Conservation (phyloP, 2,888 invertebrate genomes). For the Yponomeuta sedellus region DNA sequence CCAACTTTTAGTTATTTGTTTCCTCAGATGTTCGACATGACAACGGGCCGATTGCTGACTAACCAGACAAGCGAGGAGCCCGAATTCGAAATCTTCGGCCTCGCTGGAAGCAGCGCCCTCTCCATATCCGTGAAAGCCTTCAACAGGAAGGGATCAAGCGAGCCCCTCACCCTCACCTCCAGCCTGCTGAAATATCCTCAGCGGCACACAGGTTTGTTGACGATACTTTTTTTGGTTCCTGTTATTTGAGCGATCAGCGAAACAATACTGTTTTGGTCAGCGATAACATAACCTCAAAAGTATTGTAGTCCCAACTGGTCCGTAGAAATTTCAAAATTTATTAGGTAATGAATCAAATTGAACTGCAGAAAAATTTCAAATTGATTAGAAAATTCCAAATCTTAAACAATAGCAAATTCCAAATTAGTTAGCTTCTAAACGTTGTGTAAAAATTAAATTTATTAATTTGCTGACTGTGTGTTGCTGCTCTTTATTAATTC, state of each 20-base stretch:
- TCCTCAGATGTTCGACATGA: slow-evolving; percentile 63
- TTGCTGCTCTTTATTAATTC: no score
- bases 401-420: no score
- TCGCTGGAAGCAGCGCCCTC: slow-evolving; percentile 76
- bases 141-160: slow-evolving; percentile 83
- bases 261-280: not conserved
- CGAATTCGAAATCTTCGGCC: slow-evolving; percentile 75
- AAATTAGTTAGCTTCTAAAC: no score
- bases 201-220: slow-evolving; percentile 70
- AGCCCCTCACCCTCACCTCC: slow-evolving; percentile 75
- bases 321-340: no score
- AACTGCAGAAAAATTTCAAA: no score
- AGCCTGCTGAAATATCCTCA: slow-evolving; percentile 79
- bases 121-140: slow-evolving; percentile 80
- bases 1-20: not conserved
- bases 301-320: no score
- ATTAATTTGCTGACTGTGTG: no score
- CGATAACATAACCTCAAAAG: no score
- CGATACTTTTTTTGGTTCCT: no score
- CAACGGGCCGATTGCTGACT: slow-evolving; percentile 67
- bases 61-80: slow-evolving; percentile 78
- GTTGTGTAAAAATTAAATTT: no score
- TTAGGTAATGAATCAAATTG: no score
- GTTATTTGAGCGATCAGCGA: not conserved
- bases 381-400: no score